These are phyloP conservation scores for Lathamus discolor DNA, from an alignment of 2,113 vertebrate species.

Conservation along the genomic window DNA sequence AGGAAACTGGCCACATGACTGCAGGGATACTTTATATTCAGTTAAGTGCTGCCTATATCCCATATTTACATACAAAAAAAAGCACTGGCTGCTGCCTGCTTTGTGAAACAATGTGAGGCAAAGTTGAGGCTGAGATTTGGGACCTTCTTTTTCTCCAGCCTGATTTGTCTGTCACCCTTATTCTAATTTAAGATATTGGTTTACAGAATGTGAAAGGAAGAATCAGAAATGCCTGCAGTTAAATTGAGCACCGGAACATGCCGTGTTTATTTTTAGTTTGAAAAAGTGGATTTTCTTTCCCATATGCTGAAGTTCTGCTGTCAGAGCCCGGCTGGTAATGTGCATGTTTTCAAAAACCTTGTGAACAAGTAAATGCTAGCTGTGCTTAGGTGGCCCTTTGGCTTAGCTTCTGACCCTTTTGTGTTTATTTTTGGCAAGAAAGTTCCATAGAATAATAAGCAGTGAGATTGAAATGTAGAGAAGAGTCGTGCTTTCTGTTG, in stretches of 20 bases:
- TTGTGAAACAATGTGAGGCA: background rate
- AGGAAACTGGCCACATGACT: background rate
- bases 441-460: background rate
- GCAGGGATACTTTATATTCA: background rate
- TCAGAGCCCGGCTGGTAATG: background rate
- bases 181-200: background rate
- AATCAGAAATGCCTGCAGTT: background rate
- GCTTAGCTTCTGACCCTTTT: background rate
- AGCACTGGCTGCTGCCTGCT: background rate
- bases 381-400: background rate
- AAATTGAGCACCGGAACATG: background rate
- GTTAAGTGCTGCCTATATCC: background rate
- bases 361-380: background rate
- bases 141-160: background rate
- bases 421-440: conserved; percentile 26
- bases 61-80: background rate
- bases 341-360: background rate
- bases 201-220: background rate
- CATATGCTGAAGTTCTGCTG: background rate
- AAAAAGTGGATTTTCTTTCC: background rate
- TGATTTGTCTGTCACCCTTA: background rate
- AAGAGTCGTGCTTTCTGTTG: background rate
- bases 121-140: background rate
- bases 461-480: background rate
- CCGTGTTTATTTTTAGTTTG: background rate